Conservation (phyloP, 2,888 invertebrate species). For the Philaethria dido region DNA sequence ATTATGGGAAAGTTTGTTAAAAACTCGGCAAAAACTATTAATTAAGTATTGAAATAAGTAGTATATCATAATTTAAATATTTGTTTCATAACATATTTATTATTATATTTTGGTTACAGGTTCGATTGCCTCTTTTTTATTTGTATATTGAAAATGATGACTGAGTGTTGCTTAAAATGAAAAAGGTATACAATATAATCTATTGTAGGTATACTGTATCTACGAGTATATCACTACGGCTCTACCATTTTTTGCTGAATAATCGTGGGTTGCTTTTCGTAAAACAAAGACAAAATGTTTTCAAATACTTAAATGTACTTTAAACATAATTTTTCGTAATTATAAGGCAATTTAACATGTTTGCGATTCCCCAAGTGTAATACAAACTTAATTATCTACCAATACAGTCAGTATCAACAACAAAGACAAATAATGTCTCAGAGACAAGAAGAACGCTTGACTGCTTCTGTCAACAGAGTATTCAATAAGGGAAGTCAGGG, state of each 20-base stretch:
- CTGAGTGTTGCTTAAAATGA: neutral
- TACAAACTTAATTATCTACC: slow-evolving; percentile 19
- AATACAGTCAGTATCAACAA: slow-evolving; percentile 16
- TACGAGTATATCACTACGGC: no score
- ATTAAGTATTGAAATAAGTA: slow-evolving; percentile 8
- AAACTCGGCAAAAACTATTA: slow-evolving; percentile 12
- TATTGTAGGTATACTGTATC: no score
- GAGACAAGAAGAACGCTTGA: slow-evolving; percentile 39
- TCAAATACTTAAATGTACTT: neutral
- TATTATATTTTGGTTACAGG: neutral
- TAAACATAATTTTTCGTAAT: neutral
- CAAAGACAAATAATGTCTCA: slow-evolving; percentile 18
- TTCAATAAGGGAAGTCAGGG: slow-evolving; percentile 70
- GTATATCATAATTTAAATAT: slow-evolving; percentile 7
- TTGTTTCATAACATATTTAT: neutral
- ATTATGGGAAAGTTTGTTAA: slow-evolving; percentile 22
- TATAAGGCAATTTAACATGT: slow-evolving; percentile 15
- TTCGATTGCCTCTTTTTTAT: neutral
- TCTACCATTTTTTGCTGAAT: neutral
- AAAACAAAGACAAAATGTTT: neutral
- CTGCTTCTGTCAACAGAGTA: slow-evolving; percentile 57
- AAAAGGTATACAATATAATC: no score
- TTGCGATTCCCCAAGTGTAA: slow-evolving; percentile 2
- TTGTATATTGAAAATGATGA: neutral
- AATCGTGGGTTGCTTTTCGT: neutral